Percentiles rank a stretch among this genome's conserved stretches.
These are phyloP conservation scores for Eupithecia vulgata DNA, from an alignment of 2,888 invertebrate species.

Conservation along the genomic window DNA sequence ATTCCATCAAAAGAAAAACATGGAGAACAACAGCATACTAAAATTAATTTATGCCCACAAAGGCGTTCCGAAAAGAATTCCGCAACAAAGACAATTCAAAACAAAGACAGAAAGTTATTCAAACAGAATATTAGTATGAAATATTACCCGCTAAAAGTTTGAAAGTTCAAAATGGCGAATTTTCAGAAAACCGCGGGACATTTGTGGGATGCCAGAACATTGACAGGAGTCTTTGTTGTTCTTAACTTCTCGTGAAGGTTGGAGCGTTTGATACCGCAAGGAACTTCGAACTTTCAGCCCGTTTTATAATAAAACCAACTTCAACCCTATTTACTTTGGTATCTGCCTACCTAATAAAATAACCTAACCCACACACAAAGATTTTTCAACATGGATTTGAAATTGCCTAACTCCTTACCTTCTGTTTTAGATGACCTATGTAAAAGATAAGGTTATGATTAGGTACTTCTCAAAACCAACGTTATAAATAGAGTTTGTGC, in stretches of 20 bases:
- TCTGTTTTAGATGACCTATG: neutral
- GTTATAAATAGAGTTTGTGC: neutral
- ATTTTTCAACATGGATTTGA: neutral
- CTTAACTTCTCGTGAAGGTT: constrained; percentile 36
- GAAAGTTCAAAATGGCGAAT: constrained; percentile 46
- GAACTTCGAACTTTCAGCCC: neutral
- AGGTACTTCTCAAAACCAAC: neutral
- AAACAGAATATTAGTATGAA: constrained; percentile 60
- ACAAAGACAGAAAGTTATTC: constrained; percentile 58
- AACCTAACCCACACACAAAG: neutral
- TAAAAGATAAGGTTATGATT: neutral
- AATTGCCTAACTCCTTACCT: neutral
- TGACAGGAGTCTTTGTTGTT: constrained; percentile 59
- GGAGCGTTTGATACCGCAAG: constrained; percentile 28
- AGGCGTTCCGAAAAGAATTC: constrained; percentile 62
- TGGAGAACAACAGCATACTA: constrained; percentile 46
- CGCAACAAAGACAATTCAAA: constrained; percentile 41
- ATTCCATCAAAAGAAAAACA: constrained; percentile 49
- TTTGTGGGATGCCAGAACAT: constrained; percentile 74
- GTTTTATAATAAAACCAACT: neutral
- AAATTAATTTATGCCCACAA: constrained; percentile 68
- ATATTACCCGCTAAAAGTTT: constrained; percentile 72
- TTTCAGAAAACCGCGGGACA: constrained; percentile 63
- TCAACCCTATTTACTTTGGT: neutral
- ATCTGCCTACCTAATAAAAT: neutral